Evolutionary conservation across 2,888 invertebrate species (phyloP), one percentile per base, ranked within the genome.

Genomic region (Creontiades dilutus): DNA sequence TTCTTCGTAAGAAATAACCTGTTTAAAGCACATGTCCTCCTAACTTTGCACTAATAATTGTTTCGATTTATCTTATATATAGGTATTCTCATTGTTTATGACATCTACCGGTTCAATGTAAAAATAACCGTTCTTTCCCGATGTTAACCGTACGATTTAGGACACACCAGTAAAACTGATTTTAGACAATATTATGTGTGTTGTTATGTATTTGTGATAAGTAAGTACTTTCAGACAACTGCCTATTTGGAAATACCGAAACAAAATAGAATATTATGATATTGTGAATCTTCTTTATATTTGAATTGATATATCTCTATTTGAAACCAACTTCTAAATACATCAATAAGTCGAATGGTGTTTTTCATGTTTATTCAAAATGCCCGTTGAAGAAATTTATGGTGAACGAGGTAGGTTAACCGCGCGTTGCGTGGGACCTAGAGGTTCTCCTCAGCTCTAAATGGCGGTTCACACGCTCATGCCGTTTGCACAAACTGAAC

Each of bases 151-250:
- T 37, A 37, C 37, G 37, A 37, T 13, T 52, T 52, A 52, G 52
- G 11, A 68, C 23, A 12, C 19, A 13, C 23, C 68, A 23, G 23
- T 23, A 78, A 82, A 27, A 82, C 27, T 57, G 85, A 61, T 57
- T 61, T 85, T 61, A 61, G 85, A 85, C 85, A 85, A 85, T 85
- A 85, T 85, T 37, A 78, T 78, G 19, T 78, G 23, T 68, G 23
- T 68, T 68, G 48, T 57, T 16, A 27, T 85, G 14, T 82, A 48
- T 55, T 57, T 85, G 85, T 85, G 85, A 85, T 85, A 37, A 37
- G 37, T 37, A 37, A 37, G 7, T 37, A 85, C 28, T 61, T 4
- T 28, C 61, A 12, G 61, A 57, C 37, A 57, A 85, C 85, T 85
- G 85, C 85, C 85, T 82, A 78, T 68, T 27, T 27, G 23, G 37